Evolutionary conservation across 2,888 invertebrate genomes (phyloP).

Genomic region (Dasypogon diadema): DNA sequence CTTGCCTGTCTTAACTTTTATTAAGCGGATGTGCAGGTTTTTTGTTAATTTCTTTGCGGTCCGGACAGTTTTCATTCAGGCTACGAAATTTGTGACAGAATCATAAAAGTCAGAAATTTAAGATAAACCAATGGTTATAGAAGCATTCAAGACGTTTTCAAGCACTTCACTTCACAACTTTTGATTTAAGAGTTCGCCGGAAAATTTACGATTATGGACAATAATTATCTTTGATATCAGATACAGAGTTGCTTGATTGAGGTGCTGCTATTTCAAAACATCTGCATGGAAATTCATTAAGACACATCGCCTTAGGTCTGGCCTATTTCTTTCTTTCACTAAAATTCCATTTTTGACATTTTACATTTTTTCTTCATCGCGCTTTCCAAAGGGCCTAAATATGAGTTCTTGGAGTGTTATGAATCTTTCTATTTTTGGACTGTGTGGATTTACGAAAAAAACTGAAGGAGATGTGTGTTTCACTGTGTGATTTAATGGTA

Average conservation of each 20-base stretch:
- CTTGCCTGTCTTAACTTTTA: conserved; percentile 12
- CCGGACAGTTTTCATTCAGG: conserved; percentile 23
- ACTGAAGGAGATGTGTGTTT: neutral
- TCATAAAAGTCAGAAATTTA: conserved; percentile 15
- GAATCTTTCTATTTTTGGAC: conserved; percentile 22
- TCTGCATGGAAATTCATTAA: too few species aligned
- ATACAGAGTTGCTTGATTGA: too few species aligned
- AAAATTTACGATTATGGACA: too few species aligned
- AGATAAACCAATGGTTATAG: conserved; percentile 6
- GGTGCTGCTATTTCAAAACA: too few species aligned
- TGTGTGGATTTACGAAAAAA: conserved; percentile 13
- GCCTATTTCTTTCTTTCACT: neutral
- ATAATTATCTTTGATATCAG: too few species aligned
- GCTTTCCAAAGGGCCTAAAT: neutral
- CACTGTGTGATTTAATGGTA: neutral
- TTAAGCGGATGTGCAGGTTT: conserved; percentile 32
- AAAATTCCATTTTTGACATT: conserved; percentile 29
- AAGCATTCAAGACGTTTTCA: neutral
- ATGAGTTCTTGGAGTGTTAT: neutral
- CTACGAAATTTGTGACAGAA: conserved; percentile 26
- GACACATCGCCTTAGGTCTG: too few species aligned
- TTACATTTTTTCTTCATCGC: too few species aligned
- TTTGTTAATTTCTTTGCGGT: conserved; percentile 20
- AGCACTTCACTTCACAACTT: conserved; percentile 23
- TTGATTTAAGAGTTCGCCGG: conserved; percentile 1